A percentile compares a stretch with the other conserved stretches of the same genome.
phyloP scores from a whole-genome alignment of 2,888 invertebrate species.

The Cataglyphis rosenhaueri region DNA sequence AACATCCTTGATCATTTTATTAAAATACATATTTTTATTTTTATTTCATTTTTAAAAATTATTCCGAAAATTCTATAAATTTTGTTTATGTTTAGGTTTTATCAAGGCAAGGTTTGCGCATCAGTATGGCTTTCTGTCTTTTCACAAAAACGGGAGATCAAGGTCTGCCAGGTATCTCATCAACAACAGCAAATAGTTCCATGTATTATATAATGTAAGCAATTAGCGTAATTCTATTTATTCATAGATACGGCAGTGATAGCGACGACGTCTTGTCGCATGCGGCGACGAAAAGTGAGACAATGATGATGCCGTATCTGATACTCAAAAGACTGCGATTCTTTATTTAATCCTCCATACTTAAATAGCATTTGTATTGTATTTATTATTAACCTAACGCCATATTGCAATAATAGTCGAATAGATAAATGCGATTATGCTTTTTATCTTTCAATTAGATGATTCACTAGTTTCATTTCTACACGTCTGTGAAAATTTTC shows the following conservation, averaged over 20 bases:
- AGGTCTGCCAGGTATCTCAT: constrained; percentile 76
- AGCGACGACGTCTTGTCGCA: constrained; percentile 38
- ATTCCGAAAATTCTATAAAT: background rate
- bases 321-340: background rate
- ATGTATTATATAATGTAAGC: constrained; percentile 77
- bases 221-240: constrained; percentile 77
- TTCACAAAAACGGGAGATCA: constrained; percentile 57
- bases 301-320: background rate
- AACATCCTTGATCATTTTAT: background rate
- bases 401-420: background rate
- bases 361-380: background rate
- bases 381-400: background rate
- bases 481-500: background rate
- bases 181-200: constrained; percentile 74
- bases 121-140: background rate
- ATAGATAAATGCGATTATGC: background rate
- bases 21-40: background rate
- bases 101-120: background rate
- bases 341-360: background rate
- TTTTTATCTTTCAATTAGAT: background rate
- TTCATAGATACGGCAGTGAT: constrained; percentile 68
- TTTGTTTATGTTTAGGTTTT: background rate
- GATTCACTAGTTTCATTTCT: background rate
- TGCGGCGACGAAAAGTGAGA: constrained; percentile 24
- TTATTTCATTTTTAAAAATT: background rate